phyloP scores from a whole-genome alignment of 2,888 invertebrate genomes.

The Leucania comma region DNA sequence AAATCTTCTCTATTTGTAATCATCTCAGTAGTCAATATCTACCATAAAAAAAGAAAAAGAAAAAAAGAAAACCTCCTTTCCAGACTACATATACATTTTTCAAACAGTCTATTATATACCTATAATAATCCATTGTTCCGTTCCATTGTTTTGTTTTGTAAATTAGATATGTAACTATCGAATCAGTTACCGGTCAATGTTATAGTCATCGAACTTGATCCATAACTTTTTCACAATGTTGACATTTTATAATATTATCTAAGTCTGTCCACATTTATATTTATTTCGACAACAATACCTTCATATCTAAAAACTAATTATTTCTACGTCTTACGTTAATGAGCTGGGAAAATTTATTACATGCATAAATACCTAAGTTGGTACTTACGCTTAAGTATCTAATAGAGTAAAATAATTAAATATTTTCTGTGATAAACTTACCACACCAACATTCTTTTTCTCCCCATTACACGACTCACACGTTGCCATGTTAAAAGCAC shows the following conservation, averaged over 20 bases:
- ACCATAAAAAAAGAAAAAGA: no score
- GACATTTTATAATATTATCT: slow-evolving; percentile 7
- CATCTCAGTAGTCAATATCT: not conserved
- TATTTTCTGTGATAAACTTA: slow-evolving; percentile 30
- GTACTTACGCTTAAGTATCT: not conserved
- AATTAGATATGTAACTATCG: not conserved
- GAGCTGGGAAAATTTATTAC: not conserved
- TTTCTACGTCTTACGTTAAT: not conserved
- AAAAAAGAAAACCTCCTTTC: not conserved
- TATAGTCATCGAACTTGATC: slow-evolving; percentile 39
- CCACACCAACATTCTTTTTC: slow-evolving; percentile 38
- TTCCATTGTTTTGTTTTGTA: not conserved
- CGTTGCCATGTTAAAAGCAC: slow-evolving; percentile 36
- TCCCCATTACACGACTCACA: slow-evolving; percentile 25
- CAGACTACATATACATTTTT: not conserved
- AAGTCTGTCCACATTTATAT: not conserved
- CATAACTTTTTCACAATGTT: not conserved
- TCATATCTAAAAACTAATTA: slow-evolving; percentile 12
- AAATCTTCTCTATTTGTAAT: not conserved
- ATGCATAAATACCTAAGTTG: not conserved
- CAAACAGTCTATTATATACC: not conserved
- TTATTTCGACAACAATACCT: slow-evolving; percentile 8
- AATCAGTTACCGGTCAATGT: slow-evolving; percentile 3
- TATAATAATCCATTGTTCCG: not conserved
- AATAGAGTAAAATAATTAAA: not conserved